Evolutionary conservation across 2,888 invertebrate species (phyloP).

Genomic region (Xestia sexstrigata): DNA sequence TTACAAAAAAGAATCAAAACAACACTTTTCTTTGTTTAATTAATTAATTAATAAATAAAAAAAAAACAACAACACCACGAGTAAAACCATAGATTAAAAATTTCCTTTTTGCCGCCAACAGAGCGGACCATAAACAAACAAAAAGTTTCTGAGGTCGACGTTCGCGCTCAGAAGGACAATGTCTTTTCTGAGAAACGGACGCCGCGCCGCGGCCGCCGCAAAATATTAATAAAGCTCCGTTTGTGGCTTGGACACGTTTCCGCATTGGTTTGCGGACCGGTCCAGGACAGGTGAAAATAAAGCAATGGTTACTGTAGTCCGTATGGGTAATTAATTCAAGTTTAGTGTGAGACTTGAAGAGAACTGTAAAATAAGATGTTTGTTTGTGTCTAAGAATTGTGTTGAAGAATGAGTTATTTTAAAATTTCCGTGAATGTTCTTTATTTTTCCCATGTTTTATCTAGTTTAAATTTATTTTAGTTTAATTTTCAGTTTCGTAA

Average conservation of each 20-base stretch:
- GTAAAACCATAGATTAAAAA: constrained; percentile 64
- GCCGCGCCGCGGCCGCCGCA: too few relatives aligned
- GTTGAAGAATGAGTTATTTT: neutral
- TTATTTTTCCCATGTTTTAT: neutral
- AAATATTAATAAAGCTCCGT: constrained; percentile 80
- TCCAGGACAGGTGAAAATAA: constrained; percentile 58
- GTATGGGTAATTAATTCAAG: constrained; percentile 31
- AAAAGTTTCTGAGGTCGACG: constrained; percentile 79
- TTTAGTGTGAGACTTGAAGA: neutral
- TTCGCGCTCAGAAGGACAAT: constrained; percentile 81
- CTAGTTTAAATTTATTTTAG: too few relatives aligned
- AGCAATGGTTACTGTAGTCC: constrained; percentile 34
- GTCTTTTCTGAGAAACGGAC: constrained; percentile 84
- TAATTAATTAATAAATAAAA: constrained; percentile 11
- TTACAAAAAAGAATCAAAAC: constrained; percentile 5
- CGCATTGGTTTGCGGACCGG: constrained; percentile 67
- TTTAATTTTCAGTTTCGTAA: neutral
- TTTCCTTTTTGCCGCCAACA: constrained; percentile 56
- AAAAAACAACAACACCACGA: constrained; percentile 9
- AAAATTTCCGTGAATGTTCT: neutral
- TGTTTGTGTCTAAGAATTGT: neutral
- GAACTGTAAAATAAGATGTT: neutral
- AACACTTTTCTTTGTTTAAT: constrained; percentile 8
- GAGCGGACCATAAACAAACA: constrained; percentile 76
- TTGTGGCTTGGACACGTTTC: constrained; percentile 73